phyloP scores from a whole-genome alignment of 2,113 vertebrate species.

The Grammomys surdaster region DNA sequence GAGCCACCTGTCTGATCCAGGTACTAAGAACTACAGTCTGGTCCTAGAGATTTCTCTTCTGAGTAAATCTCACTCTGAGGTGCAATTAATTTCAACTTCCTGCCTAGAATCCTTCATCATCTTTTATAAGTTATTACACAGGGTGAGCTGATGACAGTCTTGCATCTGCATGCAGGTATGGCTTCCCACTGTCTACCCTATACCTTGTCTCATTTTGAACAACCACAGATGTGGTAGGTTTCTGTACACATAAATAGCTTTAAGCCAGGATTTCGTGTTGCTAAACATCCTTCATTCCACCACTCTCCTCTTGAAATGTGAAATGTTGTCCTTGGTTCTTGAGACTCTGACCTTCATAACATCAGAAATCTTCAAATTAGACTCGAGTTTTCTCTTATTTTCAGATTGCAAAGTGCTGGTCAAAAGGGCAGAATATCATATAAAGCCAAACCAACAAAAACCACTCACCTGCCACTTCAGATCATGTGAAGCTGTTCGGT shows the following conservation, averaged over 20 bases:
- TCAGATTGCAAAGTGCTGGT: not conserved
- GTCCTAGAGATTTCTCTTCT: too few relatives aligned
- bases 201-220: not conserved
- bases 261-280: not conserved
- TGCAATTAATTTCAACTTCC: not conserved
- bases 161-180: not conserved
- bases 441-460: not conserved
- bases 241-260: accelerated
- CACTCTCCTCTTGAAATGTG: accelerated
- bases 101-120: not conserved
- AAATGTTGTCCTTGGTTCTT: not conserved
- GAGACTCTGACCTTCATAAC: too few relatives aligned
- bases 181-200: not conserved
- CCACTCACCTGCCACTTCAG: not conserved
- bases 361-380: not conserved
- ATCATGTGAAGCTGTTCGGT: not conserved
- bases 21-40: not conserved
- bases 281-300: not conserved
- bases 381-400: not conserved
- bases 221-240: too few relatives aligned
- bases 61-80: not conserved
- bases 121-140: not conserved
- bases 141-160: not conserved
- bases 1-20: not conserved
- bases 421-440: not conserved